phyloP scores from a whole-genome alignment of 2,797 vertebrate species.

The Amazona ochrocephala region DNA sequence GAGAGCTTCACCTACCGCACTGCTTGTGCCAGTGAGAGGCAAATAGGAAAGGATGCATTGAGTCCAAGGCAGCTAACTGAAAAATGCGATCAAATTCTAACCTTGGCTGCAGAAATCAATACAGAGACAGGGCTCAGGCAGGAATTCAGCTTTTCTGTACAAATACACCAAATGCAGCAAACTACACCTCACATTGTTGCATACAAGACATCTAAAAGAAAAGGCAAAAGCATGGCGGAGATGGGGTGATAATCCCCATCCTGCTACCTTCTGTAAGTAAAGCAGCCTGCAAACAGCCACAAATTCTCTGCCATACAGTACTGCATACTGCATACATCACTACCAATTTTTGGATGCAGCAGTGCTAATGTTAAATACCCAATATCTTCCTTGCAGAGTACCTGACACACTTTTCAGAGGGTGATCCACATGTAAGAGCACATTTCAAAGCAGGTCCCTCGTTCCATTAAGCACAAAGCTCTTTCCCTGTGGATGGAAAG shows the following conservation, averaged over 20 bases:
- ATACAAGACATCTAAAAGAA: background rate
- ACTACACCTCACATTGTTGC: background rate
- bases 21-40: background rate
- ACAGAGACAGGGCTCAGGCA: background rate
- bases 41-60: background rate
- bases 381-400: background rate
- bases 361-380: background rate
- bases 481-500: background rate
- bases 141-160: background rate
- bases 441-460: background rate
- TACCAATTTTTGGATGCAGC: background rate
- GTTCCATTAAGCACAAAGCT: background rate
- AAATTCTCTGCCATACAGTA: background rate
- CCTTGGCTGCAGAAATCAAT: background rate
- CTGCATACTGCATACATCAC: background rate
- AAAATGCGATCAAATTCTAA: background rate
- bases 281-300: background rate
- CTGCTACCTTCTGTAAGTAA: background rate
- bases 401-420: fast-evolving
- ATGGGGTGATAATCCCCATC: background rate
- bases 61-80: background rate
- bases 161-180: background rate
- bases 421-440: background rate
- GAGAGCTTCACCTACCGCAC: background rate
- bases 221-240: background rate